Evolutionary conservation across 2,113 vertebrate genomes (phyloP).

Genomic region (Cettia cetti): DNA sequence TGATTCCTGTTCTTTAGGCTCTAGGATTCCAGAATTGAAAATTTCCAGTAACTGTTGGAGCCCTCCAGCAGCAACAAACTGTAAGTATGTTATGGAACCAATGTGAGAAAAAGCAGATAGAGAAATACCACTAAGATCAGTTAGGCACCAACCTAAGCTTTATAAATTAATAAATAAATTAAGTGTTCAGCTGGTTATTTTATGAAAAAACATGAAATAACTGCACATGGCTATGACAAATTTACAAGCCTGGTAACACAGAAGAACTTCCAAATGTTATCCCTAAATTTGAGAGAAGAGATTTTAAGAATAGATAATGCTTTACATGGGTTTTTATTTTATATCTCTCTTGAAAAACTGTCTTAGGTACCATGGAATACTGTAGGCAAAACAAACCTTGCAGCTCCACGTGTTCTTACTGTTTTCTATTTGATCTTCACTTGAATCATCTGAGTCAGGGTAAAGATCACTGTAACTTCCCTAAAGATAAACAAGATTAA

Average conservation of each 20-base stretch:
- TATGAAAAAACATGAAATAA: neutral
- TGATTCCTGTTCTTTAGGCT: slow-evolving; percentile 94
- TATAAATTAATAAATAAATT: neutral
- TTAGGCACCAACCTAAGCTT: neutral
- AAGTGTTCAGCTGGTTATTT: neutral
- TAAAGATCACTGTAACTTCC: slow-evolving; percentile 98
- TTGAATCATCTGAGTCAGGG: slow-evolving; percentile 97
- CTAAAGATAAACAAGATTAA: slow-evolving; percentile 61
- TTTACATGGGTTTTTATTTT: neutral
- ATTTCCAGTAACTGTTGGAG: slow-evolving; percentile 96
- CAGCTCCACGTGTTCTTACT: slow-evolving; percentile 99
- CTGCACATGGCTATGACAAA: neutral
- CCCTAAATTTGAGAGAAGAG: neutral
- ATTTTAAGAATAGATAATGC: neutral
- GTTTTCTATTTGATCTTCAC: slow-evolving; percentile 98
- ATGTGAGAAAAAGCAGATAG: slow-evolving; percentile 3
- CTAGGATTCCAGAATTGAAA: slow-evolving; percentile 95
- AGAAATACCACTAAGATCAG: neutral
- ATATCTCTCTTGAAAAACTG: neutral
- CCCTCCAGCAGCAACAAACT: slow-evolving; percentile 98
- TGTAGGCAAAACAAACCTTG: slow-evolving; percentile 81
- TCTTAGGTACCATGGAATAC: neutral
- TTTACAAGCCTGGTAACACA: neutral
- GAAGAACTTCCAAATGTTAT: neutral
- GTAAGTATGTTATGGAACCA: slow-evolving; percentile 16